These are phyloP conservation scores for Euleptes europaea DNA, from an alignment of 2,113 vertebrate species.

Conservation along the genomic window DNA sequence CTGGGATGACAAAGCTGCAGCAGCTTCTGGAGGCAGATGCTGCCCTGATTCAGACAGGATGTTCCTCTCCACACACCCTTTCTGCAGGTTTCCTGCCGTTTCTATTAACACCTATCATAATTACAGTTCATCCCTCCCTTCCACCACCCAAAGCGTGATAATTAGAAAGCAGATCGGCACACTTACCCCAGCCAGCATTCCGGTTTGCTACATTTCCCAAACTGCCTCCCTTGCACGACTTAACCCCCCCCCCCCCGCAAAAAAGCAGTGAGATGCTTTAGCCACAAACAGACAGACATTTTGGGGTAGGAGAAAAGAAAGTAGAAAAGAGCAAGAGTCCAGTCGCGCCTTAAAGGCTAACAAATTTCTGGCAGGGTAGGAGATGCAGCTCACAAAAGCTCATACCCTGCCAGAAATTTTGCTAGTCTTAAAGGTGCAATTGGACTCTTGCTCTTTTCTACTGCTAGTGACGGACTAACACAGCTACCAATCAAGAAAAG, in stretches of 20 bases:
- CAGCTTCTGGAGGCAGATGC: constrained; percentile 17
- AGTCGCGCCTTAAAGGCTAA: too few relatives aligned
- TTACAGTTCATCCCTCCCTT: not conserved
- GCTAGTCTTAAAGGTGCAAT: too few relatives aligned
- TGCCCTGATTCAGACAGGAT: not conserved
- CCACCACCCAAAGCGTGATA: not conserved
- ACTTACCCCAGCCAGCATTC: not conserved
- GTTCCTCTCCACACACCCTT: not conserved
- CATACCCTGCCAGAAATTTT: too few relatives aligned
- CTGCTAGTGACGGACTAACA: too few relatives aligned
- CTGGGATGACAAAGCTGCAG: not conserved
- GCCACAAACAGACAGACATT: not conserved
- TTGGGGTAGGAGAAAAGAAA: not conserved
- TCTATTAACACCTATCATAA: not conserved
- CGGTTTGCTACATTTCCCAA: not conserved
- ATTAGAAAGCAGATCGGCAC: not conserved
- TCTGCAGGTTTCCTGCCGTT: not conserved
- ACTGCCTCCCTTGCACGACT: not conserved
- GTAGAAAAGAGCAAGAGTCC: too few relatives aligned
- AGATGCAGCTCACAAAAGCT: too few relatives aligned
- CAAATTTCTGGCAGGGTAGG: too few relatives aligned
- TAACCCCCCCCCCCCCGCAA: too few relatives aligned
- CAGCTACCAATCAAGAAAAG: too few relatives aligned
- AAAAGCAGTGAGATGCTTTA: not conserved
- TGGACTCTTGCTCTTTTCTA: too few relatives aligned